Base-by-base conservation (phyloP, 1,140 invertebrate species). In the Dendroctonus valens region DNA sequence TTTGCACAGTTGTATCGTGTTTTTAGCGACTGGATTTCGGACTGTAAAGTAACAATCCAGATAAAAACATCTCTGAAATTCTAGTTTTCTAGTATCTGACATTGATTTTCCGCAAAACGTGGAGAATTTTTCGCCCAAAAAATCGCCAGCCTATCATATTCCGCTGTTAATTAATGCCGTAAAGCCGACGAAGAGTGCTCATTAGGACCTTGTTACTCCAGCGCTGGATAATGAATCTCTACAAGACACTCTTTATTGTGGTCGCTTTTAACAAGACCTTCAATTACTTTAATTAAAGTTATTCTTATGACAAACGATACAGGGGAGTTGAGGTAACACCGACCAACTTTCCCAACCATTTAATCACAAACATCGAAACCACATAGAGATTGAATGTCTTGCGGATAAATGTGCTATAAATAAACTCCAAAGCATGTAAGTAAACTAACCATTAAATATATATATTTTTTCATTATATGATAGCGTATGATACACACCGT, bases 231-330 rank as follows among this genome's bases (percentile, higher is more conserved):
- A 76, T 75, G 75, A 76, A 76, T 76, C 75, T 76, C 74, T 74
- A 76, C 75, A 72, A 72, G 71, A 68, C 71, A 73, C 75, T 76
- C 74, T 75, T 76, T 76, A 76, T 74, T 73, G 70, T 72, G 70
- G 69, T 68, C 69, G 68, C 73, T 72, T 76, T 76, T 74, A 75
- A 76, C 74, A 75, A 72, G 68, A 74, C 68, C 73, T 72, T 72
- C 75, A 76, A 76, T 76, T 74, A 75, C 75, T 74, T 75, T 74
- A 76, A 76, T 76, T 75, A 75, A 75, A 73, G 65, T 72, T 70
- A 70, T 68, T 70, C 66, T 72, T 60, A 46, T 46, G 41, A 44
- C 41, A 6, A 59, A 7, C 14, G n/a, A 59, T 46, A 59, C 42
- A 14, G 55, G 15, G 14, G 60, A 46, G 58, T 54, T 44, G 50